phyloP scores from a whole-genome alignment of 1,140 invertebrate species.

The Leptinotarsa undecemlineata region DNA sequence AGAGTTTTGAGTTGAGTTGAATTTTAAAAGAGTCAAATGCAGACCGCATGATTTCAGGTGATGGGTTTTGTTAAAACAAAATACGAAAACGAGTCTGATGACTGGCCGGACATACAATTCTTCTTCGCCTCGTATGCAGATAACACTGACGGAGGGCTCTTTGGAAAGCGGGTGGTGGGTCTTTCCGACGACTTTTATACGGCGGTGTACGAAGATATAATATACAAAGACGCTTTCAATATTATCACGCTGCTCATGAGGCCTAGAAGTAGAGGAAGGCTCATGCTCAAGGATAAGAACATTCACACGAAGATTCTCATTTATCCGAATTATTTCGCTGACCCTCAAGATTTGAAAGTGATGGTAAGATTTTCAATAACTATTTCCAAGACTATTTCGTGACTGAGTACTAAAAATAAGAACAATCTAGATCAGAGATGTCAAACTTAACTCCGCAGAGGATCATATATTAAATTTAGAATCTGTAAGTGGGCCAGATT shows the following conservation, averaged over 20 bases:
- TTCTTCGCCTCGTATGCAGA: slow-evolving; percentile 72
- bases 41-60: slow-evolving; percentile 35
- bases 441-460: too few species aligned
- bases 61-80: slow-evolving; percentile 78
- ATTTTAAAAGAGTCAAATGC: too few species aligned
- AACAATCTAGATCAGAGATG: too few species aligned
- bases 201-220: slow-evolving; percentile 67
- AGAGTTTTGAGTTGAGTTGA: too few species aligned
- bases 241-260: slow-evolving; percentile 73
- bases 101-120: slow-evolving; percentile 80
- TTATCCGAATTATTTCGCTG: slow-evolving; percentile 77
- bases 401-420: too few species aligned
- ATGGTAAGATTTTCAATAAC: slow-evolving; percentile 57
- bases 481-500: too few species aligned
- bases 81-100: slow-evolving; percentile 64
- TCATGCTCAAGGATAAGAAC: slow-evolving; percentile 68
- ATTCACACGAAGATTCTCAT: slow-evolving; percentile 74
- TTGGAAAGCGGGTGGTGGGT: slow-evolving; percentile 68
- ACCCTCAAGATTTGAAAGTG: slow-evolving; percentile 68
- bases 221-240: slow-evolving; percentile 69
- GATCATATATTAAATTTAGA: too few species aligned
- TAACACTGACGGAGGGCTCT: slow-evolving; percentile 75
- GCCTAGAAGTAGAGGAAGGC: slow-evolving; percentile 73
- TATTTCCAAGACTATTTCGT: too few species aligned
- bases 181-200: slow-evolving; percentile 69